phyloP scores from a whole-genome alignment of 2,797 vertebrate species.

The Calcarius lapponicus region DNA sequence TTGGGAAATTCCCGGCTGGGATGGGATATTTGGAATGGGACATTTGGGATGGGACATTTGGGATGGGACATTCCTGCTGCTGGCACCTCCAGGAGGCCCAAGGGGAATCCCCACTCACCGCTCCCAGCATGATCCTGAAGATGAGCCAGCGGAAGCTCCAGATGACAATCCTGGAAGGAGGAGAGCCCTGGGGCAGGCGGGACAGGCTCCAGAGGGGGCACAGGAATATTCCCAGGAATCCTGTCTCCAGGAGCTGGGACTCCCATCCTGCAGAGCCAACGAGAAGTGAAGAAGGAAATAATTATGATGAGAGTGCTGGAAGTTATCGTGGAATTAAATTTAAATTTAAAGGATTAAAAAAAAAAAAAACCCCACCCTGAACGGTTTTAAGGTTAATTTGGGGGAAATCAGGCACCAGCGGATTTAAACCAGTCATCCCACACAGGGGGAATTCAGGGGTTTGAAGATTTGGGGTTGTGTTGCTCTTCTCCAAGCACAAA shows the following conservation, averaged over 20 bases:
- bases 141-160: conserved; percentile 97
- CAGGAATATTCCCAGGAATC: conserved; percentile 92
- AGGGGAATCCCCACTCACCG: conserved; percentile 78
- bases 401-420: too few species aligned
- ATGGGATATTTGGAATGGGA: background rate
- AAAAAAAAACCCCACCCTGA: fast-evolving
- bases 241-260: conserved; percentile 93
- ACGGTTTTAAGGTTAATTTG: background rate
- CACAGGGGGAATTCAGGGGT: fast-evolving
- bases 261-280: conserved; percentile 87
- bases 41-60: too few species aligned
- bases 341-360: background rate
- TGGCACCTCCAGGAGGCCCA: background rate
- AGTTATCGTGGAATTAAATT: background rate
- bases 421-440: background rate
- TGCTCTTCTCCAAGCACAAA: fast-evolving
- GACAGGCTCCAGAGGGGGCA: conserved; percentile 90
- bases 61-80: background rate
- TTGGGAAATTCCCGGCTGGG: background rate
- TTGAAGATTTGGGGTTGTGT: background rate
- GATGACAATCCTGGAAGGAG: conserved; percentile 84
- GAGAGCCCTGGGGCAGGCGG: conserved; percentile 77
- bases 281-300: background rate
- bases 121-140: conserved; percentile 96
- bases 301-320: background rate